Evolutionary conservation across 2,888 invertebrate genomes (phyloP).

Genomic region (Melinaea marsaeus): DNA sequence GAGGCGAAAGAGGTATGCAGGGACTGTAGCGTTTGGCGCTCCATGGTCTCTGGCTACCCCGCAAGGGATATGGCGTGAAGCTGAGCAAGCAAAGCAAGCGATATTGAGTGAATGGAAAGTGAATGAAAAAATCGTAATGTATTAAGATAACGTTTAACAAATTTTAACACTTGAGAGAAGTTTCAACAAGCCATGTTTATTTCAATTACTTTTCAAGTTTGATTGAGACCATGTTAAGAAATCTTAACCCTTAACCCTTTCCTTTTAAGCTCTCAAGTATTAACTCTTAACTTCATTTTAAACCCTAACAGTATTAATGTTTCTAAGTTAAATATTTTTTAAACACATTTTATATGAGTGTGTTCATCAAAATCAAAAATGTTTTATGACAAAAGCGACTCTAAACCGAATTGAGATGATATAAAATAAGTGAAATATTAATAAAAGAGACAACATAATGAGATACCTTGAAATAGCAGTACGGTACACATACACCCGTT

Average conservation of each 20-base stretch:
- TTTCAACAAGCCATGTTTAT: constrained; percentile 1
- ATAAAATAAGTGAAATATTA: constrained; percentile 21
- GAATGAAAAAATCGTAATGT: not conserved
- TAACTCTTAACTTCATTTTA: no score
- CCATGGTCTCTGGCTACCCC: no score
- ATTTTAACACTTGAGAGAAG: not conserved
- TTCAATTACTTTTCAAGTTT: constrained; percentile 7
- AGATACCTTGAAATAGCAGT: constrained; percentile 52
- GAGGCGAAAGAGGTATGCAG: no score
- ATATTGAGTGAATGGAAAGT: not conserved
- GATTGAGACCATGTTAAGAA: constrained; percentile 7
- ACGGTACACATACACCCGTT: constrained; percentile 40
- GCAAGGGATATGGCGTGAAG: no score
- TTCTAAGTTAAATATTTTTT: no score
- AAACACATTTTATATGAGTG: no score
- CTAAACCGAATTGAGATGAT: no score
- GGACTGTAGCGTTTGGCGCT: no score
- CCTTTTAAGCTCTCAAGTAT: not conserved
- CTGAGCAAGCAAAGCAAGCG: no score
- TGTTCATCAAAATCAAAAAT: no score
- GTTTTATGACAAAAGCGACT: no score
- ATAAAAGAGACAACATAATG: constrained; percentile 51
- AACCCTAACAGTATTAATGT: no score
- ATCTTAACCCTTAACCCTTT: not conserved
- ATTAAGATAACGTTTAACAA: not conserved